Conservation (phyloP, 2,888 invertebrate species). For the Noctua pronuba region DNA sequence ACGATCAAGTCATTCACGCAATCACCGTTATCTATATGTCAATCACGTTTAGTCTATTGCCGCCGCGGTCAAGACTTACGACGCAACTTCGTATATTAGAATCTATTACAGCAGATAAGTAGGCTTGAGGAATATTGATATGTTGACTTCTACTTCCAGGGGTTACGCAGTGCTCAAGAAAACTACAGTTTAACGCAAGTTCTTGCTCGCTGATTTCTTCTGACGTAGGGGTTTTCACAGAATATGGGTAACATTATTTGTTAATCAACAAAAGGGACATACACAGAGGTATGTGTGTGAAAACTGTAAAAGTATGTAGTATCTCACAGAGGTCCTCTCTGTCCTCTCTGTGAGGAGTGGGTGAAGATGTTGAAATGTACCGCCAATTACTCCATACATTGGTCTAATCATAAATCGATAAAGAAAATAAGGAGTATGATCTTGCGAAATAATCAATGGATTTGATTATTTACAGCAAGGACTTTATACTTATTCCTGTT, state of each 20-base stretch:
- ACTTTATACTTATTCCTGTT: too few species aligned
- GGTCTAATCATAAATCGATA: neutral
- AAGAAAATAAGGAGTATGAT: neutral
- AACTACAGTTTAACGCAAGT: neutral
- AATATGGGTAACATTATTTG: neutral
- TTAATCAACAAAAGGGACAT: neutral
- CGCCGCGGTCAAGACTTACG: constrained; percentile 46
- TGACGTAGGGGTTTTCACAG: neutral
- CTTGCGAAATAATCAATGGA: neutral
- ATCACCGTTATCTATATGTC: constrained; percentile 62
- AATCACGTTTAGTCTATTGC: constrained; percentile 64
- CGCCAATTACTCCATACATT: neutral
- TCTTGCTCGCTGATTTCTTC: neutral
- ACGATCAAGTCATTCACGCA: constrained; percentile 54
- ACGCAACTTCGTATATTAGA: constrained; percentile 34
- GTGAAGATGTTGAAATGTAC: neutral
- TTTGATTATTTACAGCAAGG: neutral
- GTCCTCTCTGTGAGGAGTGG: neutral
- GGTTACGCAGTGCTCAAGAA: neutral
- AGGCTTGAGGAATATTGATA: constrained; percentile 35
- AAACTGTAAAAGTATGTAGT: too few species aligned
- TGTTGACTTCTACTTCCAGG: neutral
- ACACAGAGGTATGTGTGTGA: too few species aligned
- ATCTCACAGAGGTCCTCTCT: too few species aligned
- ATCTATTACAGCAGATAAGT: constrained; percentile 38